A percentile compares a stretch with the other conserved stretches of the same genome.
These are phyloP conservation scores for Galleria mellonella DNA, from an alignment of 1,140 invertebrate genomes.

Conservation along the genomic window DNA sequence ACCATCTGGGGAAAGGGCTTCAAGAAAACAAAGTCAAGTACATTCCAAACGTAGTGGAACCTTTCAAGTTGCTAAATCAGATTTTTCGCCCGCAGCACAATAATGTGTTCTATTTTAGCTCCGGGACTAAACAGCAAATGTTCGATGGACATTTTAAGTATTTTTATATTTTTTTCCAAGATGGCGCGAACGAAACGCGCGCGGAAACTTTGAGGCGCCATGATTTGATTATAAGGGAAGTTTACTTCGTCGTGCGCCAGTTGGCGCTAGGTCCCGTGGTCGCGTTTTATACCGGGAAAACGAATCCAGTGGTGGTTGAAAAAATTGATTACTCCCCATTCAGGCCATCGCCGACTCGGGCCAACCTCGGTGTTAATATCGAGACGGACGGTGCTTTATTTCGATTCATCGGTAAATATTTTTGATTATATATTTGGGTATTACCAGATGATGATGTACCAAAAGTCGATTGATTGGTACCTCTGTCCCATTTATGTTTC, in stretches of 20 bases:
- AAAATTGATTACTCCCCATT: conserved; percentile 14
- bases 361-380: conserved; percentile 25
- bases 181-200: conserved; percentile 25
- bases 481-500: too few species aligned
- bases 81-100: conserved; percentile 20
- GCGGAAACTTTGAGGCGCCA: conserved; percentile 27
- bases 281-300: conserved; percentile 47
- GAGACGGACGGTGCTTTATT: conserved; percentile 32
- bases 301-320: conserved; percentile 28
- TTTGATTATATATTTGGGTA: too few species aligned
- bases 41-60: conserved; percentile 32
- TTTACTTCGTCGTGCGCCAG: conserved; percentile 22
- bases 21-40: conserved; percentile 27
- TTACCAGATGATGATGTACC: too few species aligned
- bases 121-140: conserved; percentile 25
- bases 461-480: too few species aligned
- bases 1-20: conserved; percentile 24
- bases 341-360: not conserved
- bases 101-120: conserved; percentile 30
- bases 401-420: conserved; percentile 31
- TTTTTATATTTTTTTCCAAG: conserved; percentile 46
- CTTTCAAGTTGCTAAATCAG: conserved; percentile 28
- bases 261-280: conserved; percentile 24
- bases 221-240: conserved; percentile 39
- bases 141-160: conserved; percentile 28